Evolutionary conservation across 2,888 invertebrate species (phyloP), one percentile per base, ranked within the genome.

Genomic region (Synanthedon myopaeformis): DNA sequence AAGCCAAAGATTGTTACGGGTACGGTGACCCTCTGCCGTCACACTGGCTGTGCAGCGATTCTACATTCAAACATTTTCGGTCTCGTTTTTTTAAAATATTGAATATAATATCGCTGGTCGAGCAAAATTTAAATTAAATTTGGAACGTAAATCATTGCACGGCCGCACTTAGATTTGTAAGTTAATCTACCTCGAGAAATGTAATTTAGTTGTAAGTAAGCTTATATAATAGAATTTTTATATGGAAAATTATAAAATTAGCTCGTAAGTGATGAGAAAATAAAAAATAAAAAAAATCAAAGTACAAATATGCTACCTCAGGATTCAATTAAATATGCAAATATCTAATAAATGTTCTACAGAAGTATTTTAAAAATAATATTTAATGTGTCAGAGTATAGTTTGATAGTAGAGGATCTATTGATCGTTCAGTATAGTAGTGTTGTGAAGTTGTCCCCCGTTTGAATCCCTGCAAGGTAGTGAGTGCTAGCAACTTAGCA

Each of bases 1-100:
- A 87, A 87, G 86, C 87, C 87, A 87, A 87, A 87, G 87, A 87
- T 85, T 84, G 77, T 82, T 87, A 87, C 87, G 87, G 87, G 87
- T 87, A 87, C 74, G 87, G 87, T 87, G 87, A 85, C 87, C 87
- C 87, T 85, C 83, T 84, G 86, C 87, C 87, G 87, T 87, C 87
- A 87, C 87, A 85, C 65, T 65, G 77, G 72, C 74, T 72, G 58
- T 63, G 77, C 72, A 65, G 73, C 61, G 63, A 63, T 59, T 59
- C 61, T 71, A 51, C 14, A 52, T 52, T 48, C 66, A 55, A 56
- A 54, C 53, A 35, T 53, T 53, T 52, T 50, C 50, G 58, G 58
- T 59, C 56, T 52, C 52, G 55, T 35, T 51, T 54, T 54, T 54
- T 58, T 5, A 23, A 19, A 57, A 53, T 41, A 51, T 51, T 45